Conservation (phyloP, 2,113 vertebrate species). For the Rousettus leschenaultii region DNA sequence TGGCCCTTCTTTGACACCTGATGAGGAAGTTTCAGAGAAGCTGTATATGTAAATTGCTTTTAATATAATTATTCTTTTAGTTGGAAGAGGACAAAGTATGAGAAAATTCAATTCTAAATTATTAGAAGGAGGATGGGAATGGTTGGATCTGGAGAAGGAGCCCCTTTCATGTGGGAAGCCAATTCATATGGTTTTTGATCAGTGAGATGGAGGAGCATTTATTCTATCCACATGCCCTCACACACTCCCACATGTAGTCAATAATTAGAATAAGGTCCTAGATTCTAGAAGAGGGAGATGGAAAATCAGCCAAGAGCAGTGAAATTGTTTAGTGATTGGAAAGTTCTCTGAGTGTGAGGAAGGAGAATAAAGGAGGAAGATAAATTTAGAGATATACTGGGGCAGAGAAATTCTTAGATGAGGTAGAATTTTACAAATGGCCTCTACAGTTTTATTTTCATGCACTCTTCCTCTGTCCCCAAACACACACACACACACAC, state of each 20-base stretch:
- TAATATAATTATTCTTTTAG: background rate
- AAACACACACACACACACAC: too few relatives aligned
- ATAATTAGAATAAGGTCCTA: background rate
- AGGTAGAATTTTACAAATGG: background rate
- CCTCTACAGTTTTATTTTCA: background rate
- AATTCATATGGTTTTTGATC: background rate
- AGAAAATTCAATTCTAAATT: background rate
- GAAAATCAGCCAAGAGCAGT: background rate
- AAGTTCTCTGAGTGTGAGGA: background rate
- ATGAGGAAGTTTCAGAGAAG: background rate
- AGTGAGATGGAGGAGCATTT: background rate
- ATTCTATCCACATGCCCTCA: background rate
- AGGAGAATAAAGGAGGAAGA: background rate
- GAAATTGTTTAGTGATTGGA: background rate
- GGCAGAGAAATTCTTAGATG: background rate
- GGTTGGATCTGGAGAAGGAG: background rate
- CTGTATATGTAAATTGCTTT: background rate
- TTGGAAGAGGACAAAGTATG: background rate
- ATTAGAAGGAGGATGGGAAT: background rate
- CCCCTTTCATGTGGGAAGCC: background rate
- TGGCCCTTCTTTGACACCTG: background rate
- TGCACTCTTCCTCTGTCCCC: accelerated
- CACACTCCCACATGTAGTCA: background rate
- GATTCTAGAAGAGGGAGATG: background rate
- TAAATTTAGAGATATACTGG: background rate